phyloP scores from a whole-genome alignment of 1,140 invertebrate species.

The Chelonus insularis region DNA sequence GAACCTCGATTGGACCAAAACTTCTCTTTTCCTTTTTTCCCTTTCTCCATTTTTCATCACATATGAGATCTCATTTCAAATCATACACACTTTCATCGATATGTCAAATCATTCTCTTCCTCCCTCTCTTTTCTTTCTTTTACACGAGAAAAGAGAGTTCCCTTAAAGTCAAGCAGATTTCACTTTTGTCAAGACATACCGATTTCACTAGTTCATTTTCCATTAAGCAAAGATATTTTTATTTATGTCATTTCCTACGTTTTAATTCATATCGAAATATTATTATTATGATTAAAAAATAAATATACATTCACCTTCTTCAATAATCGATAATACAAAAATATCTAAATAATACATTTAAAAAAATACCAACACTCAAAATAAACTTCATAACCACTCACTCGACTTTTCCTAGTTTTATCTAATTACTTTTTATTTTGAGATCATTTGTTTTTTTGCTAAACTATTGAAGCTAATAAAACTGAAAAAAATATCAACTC shows the following conservation, averaged over 20 bases:
- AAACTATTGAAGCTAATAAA: too few species aligned
- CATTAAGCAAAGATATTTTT: constrained; percentile 5
- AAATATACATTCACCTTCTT: too few species aligned
- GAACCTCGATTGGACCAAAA: constrained; percentile 17
- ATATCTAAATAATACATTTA: too few species aligned
- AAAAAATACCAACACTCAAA: too few species aligned
- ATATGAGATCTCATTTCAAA: not conserved
- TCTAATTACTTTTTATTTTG: too few species aligned
- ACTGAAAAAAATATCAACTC: too few species aligned
- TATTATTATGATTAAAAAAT: too few species aligned
- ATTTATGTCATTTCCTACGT: not conserved
- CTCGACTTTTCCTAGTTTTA: too few species aligned
- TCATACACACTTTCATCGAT: not conserved
- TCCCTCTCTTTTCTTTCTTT: not conserved
- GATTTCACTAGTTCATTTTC: constrained; percentile 23
- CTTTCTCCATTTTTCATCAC: not conserved
- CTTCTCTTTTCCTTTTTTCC: constrained; percentile 6
- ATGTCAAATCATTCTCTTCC: not conserved
- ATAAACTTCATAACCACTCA: too few species aligned
- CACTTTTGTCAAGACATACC: constrained; percentile 24
- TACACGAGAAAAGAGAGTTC: constrained; percentile 7
- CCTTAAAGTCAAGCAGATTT: constrained; percentile 22
- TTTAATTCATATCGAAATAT: not conserved
- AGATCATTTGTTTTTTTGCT: too few species aligned
- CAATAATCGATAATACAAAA: too few species aligned